These are phyloP conservation scores for Pardalotus punctatus DNA, from an alignment of 2,113 vertebrate genomes.

Conservation along the genomic window DNA sequence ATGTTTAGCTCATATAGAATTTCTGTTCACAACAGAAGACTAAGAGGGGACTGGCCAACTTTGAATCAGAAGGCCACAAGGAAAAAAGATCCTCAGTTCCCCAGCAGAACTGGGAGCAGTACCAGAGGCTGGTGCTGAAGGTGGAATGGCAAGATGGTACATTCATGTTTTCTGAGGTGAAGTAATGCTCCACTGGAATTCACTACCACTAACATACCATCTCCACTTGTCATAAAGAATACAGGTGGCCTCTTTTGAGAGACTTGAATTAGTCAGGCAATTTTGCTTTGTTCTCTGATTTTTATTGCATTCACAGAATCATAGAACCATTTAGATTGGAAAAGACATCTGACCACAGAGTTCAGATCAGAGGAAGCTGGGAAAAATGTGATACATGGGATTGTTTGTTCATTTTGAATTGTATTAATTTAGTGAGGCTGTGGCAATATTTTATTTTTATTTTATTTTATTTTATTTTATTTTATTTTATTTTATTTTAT, in stretches of 20 bases:
- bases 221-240: background rate
- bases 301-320: background rate
- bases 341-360: background rate
- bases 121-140: background rate
- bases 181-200: background rate
- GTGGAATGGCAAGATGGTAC: background rate
- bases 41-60: background rate
- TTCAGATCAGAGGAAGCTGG: background rate
- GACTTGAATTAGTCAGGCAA: background rate
- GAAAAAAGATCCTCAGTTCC: background rate
- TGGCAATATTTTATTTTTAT: background rate
- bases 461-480: background rate
- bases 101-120: background rate
- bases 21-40: background rate
- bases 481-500: background rate
- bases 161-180: background rate
- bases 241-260: background rate
- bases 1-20: background rate
- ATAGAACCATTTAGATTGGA: background rate
- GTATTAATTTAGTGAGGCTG: background rate
- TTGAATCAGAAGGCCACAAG: background rate
- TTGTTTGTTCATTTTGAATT: background rate
- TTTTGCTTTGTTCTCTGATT: background rate
- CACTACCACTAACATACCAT: background rate
- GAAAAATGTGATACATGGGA: background rate